Percentiles rank a stretch among this genome's conserved stretches.
Evolutionary conservation across 2,888 invertebrate genomes (phyloP).

Genomic region (Bugula neritina): DNA sequence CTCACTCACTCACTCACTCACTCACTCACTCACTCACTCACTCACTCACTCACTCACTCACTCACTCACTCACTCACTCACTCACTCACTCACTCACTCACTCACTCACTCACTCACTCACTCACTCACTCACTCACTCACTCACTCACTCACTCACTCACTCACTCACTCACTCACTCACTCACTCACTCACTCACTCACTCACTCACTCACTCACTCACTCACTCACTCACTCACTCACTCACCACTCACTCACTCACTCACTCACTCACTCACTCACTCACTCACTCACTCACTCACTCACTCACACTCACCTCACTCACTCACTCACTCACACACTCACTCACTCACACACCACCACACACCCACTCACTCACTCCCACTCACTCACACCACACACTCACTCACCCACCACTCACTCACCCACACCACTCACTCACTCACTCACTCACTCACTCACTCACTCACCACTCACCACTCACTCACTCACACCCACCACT

Average conservation of each 20-base stretch:
- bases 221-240: constrained; percentile 6
- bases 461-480: too few species aligned
- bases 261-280: constrained; percentile 6
- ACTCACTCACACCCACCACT: too few species aligned
- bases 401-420: neutral
- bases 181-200: constrained; percentile 6
- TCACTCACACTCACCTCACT: neutral
- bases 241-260: too few species aligned
- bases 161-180: constrained; percentile 6
- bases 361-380: neutral
- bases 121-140: constrained; percentile 6
- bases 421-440: too few species aligned
- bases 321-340: constrained; percentile 6
- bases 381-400: neutral
- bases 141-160: constrained; percentile 6
- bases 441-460: too few species aligned
- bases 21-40: constrained; percentile 6
- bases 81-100: too few species aligned
- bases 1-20: constrained; percentile 6
- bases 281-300: constrained; percentile 6
- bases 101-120: constrained; percentile 6
- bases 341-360: too few species aligned
- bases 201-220: constrained; percentile 6
- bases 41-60: constrained; percentile 6
- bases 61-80: constrained; percentile 6